phyloP scores from a whole-genome alignment of 2,888 invertebrate genomes.

The Orchesella flavescens region DNA sequence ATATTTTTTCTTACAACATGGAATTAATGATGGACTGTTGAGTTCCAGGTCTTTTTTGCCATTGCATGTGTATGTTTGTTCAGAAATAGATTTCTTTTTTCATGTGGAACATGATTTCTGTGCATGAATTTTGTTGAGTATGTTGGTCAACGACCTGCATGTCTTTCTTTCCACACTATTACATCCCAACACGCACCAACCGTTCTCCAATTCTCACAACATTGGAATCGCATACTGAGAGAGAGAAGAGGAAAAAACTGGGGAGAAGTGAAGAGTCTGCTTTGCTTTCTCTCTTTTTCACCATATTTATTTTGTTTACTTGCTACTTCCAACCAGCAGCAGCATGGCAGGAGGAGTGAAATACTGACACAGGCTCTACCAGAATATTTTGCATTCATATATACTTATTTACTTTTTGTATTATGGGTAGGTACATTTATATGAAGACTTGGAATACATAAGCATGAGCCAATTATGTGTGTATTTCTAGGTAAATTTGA shows the following conservation, averaged over 20 bases:
- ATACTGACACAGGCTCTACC: too few relatives aligned
- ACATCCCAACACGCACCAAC: conserved; percentile 59
- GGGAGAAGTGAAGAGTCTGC: conserved; percentile 18
- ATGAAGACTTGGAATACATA: too few relatives aligned
- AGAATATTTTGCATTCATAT: too few relatives aligned
- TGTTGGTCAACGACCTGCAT: conserved; percentile 64
- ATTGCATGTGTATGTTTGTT: conserved; percentile 42
- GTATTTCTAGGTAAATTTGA: too few relatives aligned
- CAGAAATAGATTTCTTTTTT: conserved; percentile 33
- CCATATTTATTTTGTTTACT: neutral
- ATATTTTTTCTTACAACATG: conserved; percentile 2
- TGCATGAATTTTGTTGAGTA: conserved; percentile 14
- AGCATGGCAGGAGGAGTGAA: neutral
- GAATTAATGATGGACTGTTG: conserved; percentile 19
- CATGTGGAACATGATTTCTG: conserved; percentile 14
- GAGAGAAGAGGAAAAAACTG: neutral
- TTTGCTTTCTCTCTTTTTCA: neutral
- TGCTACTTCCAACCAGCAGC: neutral
- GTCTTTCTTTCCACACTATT: conserved; percentile 61
- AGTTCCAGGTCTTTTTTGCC: conserved; percentile 8
- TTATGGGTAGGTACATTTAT: too few relatives aligned
- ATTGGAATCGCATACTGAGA: too few relatives aligned
- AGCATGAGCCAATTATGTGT: too few relatives aligned
- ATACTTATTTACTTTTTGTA: too few relatives aligned
- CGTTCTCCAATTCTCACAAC: conserved; percentile 40